Evolutionary conservation across 1,140 invertebrate genomes (phyloP).

Genomic region (Cydia splendana): DNA sequence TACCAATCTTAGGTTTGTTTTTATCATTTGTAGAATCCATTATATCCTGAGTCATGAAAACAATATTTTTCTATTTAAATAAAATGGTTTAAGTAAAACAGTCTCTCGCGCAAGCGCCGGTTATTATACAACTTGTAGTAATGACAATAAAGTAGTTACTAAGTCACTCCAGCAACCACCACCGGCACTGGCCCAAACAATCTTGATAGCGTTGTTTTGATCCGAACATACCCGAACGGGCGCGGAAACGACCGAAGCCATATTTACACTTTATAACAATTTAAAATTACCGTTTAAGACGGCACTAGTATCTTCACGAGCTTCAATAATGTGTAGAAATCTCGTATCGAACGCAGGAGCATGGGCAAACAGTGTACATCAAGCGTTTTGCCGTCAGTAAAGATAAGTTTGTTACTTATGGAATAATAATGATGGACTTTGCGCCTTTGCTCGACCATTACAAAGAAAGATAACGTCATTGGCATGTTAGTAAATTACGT

Average conservation of each 20-base stretch:
- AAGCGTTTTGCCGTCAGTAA: not conserved
- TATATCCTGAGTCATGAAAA: slow-evolving; percentile 35
- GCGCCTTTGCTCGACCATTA: not conserved
- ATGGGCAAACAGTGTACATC: not conserved
- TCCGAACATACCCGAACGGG: slow-evolving; percentile 57
- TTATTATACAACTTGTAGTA: slow-evolving; percentile 60
- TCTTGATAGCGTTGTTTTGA: slow-evolving; percentile 60
- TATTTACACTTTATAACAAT: slow-evolving; percentile 51
- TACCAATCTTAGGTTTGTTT: slow-evolving; percentile 49
- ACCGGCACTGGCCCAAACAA: not conserved
- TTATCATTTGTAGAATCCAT: slow-evolving; percentile 68
- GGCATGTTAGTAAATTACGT: too few species aligned
- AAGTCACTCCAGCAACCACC: slow-evolving; percentile 45
- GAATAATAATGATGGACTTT: slow-evolving; percentile 24
- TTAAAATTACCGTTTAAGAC: slow-evolving; percentile 7
- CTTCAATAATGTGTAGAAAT: not conserved
- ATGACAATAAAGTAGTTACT: slow-evolving; percentile 53
- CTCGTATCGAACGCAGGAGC: not conserved
- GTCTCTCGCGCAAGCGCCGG: slow-evolving; percentile 48
- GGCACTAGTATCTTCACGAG: slow-evolving; percentile 8
- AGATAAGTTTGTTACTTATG: slow-evolving; percentile 11
- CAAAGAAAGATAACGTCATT: slow-evolving; percentile 1
- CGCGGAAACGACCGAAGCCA: slow-evolving; percentile 59
- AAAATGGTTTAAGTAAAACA: slow-evolving; percentile 24
- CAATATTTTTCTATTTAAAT: not conserved